phyloP scores from a whole-genome alignment of 2,113 vertebrate genomes.

The rat (Rattus norvegicus) region DNA sequence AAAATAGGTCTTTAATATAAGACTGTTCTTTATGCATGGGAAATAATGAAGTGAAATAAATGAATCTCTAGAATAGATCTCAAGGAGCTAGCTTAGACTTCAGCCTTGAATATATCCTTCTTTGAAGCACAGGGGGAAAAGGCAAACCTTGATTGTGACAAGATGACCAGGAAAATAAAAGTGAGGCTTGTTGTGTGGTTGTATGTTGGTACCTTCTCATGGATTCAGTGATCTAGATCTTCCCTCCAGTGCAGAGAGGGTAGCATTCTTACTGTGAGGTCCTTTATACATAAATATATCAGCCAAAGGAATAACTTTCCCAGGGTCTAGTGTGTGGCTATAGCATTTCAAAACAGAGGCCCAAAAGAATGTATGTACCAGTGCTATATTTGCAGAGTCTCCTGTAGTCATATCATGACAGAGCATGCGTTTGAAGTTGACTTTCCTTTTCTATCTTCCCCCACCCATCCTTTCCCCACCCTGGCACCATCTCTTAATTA shows the following conservation, averaged over 20 bases:
- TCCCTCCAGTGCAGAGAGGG: neutral
- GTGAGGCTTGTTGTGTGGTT: neutral
- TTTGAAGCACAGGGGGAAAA: neutral
- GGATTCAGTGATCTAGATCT: neutral
- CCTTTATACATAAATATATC: neutral
- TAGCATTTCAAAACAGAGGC: neutral
- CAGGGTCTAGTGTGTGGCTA: neutral
- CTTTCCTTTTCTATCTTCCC: neutral
- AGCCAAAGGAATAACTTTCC: neutral
- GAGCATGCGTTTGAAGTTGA: neutral
- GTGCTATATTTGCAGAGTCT: neutral
- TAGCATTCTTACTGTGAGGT: neutral
- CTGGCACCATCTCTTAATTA: neutral
- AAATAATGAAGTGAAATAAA: neutral
- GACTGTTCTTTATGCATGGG: too few relatives aligned
- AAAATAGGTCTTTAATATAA: neutral
- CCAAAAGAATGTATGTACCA: neutral
- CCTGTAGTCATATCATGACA: neutral
- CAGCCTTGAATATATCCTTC: neutral
- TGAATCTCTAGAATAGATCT: neutral
- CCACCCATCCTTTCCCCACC: neutral
- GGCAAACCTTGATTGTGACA: neutral
- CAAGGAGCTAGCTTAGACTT: neutral
- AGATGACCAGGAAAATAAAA: neutral
- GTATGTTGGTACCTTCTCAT: neutral